A percentile compares a stretch with the other conserved stretches of the same genome.
Evolutionary conservation across 1,140 invertebrate species (phyloP).

Genomic region (Pseudobourletiella spinata): DNA sequence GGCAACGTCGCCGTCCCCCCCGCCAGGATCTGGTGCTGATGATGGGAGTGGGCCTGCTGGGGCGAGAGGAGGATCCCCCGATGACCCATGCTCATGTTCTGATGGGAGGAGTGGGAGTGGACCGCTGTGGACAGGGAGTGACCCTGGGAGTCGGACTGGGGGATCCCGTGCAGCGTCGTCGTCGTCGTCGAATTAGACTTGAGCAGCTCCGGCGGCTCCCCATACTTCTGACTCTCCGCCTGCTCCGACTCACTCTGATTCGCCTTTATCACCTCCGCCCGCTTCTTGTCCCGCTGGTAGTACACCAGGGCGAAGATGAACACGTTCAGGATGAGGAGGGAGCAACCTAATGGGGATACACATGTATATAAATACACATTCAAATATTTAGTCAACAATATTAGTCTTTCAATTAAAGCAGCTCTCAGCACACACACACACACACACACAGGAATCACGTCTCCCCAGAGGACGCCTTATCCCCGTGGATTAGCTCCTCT

Average conservation of each 20-base stretch:
- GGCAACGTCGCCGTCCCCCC: constrained; percentile 25
- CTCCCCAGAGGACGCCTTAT: too few relatives aligned
- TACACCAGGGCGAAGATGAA: constrained; percentile 78
- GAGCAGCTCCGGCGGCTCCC: constrained; percentile 33
- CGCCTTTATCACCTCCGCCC: constrained; percentile 56
- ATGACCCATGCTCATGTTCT: constrained; percentile 16
- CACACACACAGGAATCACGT: too few relatives aligned
- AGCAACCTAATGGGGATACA: constrained; percentile 49
- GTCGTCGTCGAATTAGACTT: constrained; percentile 32
- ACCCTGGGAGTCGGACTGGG: constrained; percentile 8
- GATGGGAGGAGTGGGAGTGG: constrained; percentile 12
- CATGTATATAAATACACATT: neutral
- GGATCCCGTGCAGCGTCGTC: constrained; percentile 24
- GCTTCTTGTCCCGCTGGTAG: constrained; percentile 73
- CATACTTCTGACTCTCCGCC: constrained; percentile 17
- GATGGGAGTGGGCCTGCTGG: constrained; percentile 10
- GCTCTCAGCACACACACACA: too few relatives aligned
- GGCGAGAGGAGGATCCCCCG: constrained; percentile 18
- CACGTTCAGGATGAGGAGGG: constrained; percentile 71
- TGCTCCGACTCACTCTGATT: constrained; percentile 15
- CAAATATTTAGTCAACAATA: too few relatives aligned
- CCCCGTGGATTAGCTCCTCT: too few relatives aligned
- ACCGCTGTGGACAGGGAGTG: neutral
- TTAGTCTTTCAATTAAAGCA: too few relatives aligned
- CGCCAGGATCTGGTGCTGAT: constrained; percentile 11